Percentiles rank a stretch among this genome's conserved stretches.
Evolutionary conservation across 2,113 vertebrate genomes (phyloP).

Genomic region (Anser cygnoides): DNA sequence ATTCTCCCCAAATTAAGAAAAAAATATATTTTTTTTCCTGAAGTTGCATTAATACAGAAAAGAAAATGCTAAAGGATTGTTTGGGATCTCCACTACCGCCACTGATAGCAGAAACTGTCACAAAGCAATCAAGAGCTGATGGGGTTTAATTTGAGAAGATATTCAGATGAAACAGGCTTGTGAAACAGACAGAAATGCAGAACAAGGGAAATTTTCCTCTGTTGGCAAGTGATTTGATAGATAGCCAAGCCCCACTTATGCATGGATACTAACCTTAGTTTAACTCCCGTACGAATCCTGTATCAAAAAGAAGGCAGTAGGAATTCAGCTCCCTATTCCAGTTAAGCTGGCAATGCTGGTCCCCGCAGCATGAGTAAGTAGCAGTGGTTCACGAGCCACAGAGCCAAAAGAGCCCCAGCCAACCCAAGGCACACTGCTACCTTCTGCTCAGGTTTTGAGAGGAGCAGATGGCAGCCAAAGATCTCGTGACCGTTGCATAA

Average conservation of each 20-base stretch:
- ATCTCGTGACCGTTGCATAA: conserved; percentile 42
- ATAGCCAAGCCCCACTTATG: background rate
- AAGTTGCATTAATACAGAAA: background rate
- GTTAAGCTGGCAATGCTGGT: background rate
- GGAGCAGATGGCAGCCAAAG: conserved; percentile 61
- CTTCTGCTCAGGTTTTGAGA: conserved; percentile 40
- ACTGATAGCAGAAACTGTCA: background rate
- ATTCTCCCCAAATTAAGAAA: background rate
- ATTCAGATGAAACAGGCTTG: fast-evolving
- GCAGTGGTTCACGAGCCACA: background rate
- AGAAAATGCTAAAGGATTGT: background rate
- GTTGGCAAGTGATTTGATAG: background rate
- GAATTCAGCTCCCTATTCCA: background rate
- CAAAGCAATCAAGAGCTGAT: background rate
- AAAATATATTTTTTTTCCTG: background rate
- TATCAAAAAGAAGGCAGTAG: background rate
- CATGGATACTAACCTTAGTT: fast-evolving
- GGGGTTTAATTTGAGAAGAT: background rate
- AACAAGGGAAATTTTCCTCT: background rate
- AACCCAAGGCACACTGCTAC: background rate
- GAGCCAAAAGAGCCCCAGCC: background rate
- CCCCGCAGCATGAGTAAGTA: background rate
- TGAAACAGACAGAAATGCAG: background rate
- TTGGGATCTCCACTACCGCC: background rate
- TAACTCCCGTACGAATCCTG: background rate